phyloP scores from a whole-genome alignment of 2,113 vertebrate species.

The Melanostigma gelatinosum region DNA sequence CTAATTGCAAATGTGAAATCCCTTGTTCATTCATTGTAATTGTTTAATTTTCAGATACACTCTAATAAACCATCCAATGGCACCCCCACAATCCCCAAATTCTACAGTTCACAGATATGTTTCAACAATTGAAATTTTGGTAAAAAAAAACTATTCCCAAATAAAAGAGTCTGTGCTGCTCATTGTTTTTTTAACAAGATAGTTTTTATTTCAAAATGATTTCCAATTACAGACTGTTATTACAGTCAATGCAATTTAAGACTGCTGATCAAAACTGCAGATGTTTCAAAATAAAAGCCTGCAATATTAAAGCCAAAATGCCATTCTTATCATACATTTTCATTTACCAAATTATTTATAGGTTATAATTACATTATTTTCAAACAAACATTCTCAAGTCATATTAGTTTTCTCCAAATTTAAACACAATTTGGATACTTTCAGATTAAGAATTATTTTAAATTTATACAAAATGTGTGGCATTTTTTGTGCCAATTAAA shows the following conservation, averaged over 20 bases:
- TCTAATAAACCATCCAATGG: not conserved
- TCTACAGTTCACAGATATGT: not conserved
- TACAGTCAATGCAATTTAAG: not conserved
- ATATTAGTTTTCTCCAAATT: not conserved
- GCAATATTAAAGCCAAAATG: not conserved
- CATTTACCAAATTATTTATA: not conserved
- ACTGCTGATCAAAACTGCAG: not conserved
- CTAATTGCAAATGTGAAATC: not conserved
- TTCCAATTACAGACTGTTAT: not conserved
- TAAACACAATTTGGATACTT: not conserved
- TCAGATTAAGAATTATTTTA: not conserved
- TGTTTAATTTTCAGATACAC: slow-evolving; percentile 9
- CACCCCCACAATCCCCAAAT: not conserved
- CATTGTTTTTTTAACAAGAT: not conserved
- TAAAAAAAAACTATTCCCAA: not conserved
- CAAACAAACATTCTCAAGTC: not conserved
- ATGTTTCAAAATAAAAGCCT: not conserved
- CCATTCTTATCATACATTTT: not conserved
- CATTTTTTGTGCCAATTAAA: not conserved
- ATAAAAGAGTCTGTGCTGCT: not conserved
- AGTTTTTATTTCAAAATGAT: not conserved
- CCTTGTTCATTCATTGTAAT: not conserved
- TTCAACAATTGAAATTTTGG: not conserved
- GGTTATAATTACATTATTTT: not conserved
- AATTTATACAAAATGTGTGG: not conserved